Conservation (phyloP, 2,113 vertebrate species). For the Verasper variegatus region DNA sequence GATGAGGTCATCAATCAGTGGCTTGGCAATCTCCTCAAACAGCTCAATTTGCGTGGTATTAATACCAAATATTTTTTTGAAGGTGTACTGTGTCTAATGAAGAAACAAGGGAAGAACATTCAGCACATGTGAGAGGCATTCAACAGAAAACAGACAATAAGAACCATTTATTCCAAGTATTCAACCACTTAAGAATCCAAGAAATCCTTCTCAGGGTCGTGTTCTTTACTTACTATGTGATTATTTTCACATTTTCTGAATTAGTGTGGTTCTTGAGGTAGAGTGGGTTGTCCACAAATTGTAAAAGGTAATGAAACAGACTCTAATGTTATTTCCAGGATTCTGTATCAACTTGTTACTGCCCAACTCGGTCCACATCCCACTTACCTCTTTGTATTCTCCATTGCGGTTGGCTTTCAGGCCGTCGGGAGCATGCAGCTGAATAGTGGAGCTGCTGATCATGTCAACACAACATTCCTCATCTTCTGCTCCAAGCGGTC, state of each 20-base stretch:
- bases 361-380: too few species aligned
- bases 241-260: too few species aligned
- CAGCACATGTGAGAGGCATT: neutral
- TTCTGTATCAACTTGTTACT: neutral
- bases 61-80: slow-evolving; percentile 93
- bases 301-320: too few species aligned
- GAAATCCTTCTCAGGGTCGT: too few species aligned
- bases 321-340: neutral
- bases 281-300: too few species aligned
- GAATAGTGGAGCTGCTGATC: slow-evolving; percentile 89
- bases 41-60: slow-evolving; percentile 88
- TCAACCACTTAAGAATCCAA: too few species aligned
- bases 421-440: slow-evolving; percentile 93
- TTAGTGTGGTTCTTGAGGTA: too few species aligned
- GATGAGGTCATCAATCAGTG: slow-evolving; percentile 92
- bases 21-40: slow-evolving; percentile 91
- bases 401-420: slow-evolving; percentile 90
- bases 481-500: slow-evolving; percentile 85
- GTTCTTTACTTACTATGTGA: too few species aligned
- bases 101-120: slow-evolving; percentile 11
- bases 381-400: slow-evolving; percentile 92
- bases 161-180: neutral
- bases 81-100: slow-evolving; percentile 92
- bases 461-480: slow-evolving; percentile 94
- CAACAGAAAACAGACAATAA: neutral